A percentile compares a stretch with the other conserved stretches of the same genome.
These are phyloP conservation scores for Ecliptopera silaceata DNA, from an alignment of 2,888 invertebrate genomes.

Conservation along the genomic window DNA sequence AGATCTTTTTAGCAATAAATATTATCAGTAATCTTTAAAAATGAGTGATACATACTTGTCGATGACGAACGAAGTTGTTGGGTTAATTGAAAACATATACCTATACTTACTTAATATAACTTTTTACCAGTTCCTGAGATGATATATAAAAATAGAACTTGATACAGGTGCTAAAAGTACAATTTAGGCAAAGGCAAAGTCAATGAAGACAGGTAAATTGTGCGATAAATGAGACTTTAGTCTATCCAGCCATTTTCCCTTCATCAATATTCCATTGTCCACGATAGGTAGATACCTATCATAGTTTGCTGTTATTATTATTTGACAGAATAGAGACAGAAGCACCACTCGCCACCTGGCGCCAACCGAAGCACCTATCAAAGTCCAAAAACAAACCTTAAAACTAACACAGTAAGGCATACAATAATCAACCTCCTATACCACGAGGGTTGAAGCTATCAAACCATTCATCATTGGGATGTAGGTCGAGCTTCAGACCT, in stretches of 20 bases:
- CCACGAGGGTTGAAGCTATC: constrained; percentile 45
- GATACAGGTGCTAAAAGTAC: too few relatives aligned
- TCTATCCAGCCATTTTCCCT: not conserved
- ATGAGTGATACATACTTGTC: too few relatives aligned
- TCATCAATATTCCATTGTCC: not conserved
- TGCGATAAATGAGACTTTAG: too few relatives aligned
- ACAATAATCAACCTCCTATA: constrained; percentile 44
- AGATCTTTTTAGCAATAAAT: too few relatives aligned
- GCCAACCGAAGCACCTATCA: constrained; percentile 5
- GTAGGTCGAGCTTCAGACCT: constrained; percentile 61
- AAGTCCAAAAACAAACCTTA: not conserved
- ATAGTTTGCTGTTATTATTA: constrained; percentile 1
- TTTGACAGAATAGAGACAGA: constrained; percentile 2
- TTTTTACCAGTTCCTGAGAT: too few relatives aligned
- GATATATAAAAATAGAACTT: too few relatives aligned
- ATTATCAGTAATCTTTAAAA: too few relatives aligned
- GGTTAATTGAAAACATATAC: too few relatives aligned
- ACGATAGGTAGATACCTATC: not conserved
- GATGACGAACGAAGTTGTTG: too few relatives aligned
- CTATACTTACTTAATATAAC: too few relatives aligned
- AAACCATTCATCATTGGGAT: constrained; percentile 64
- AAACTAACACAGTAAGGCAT: constrained; percentile 30
- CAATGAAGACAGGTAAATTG: too few relatives aligned
- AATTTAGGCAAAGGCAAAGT: too few relatives aligned
- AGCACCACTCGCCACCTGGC: constrained; percentile 24